These are phyloP conservation scores for Podabrus alpinus DNA, from an alignment of 2,888 invertebrate species.

Conservation along the genomic window DNA sequence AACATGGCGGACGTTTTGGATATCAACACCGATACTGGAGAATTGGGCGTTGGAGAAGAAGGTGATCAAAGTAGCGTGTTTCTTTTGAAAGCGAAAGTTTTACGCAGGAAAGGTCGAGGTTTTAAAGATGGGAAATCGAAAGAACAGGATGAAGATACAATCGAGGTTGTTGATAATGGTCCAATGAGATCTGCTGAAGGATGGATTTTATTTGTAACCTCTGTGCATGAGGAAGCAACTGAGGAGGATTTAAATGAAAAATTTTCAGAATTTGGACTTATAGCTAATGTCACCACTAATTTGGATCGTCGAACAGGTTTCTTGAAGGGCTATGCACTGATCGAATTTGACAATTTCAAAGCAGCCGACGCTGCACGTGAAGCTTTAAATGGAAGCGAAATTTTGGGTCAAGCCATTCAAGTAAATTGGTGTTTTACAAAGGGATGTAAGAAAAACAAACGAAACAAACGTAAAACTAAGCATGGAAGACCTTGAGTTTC, in stretches of 20 bases:
- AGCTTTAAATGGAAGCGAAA: constrained; percentile 85
- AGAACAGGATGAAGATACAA: constrained; percentile 55
- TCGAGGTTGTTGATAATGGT: constrained; percentile 57
- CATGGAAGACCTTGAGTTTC: not conserved
- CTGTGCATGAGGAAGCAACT: constrained; percentile 98
- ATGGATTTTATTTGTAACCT: constrained; percentile 98
- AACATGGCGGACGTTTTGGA: constrained; percentile 90
- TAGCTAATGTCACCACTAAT: constrained; percentile 97
- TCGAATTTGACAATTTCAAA: constrained; percentile 98
- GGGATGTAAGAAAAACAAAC: constrained; percentile 66
- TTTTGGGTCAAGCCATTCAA: constrained; percentile 89
- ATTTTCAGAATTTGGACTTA: constrained; percentile 96
- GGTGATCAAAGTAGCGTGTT: constrained; percentile 67
- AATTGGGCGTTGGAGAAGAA: constrained; percentile 94
- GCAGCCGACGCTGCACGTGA: constrained; percentile 95
- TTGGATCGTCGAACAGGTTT: constrained; percentile 97
- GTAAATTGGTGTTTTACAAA: constrained; percentile 99
- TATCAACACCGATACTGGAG: constrained; percentile 85
- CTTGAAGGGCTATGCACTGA: constrained; percentile 95
- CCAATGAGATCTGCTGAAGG: constrained; percentile 85
- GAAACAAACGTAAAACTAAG: not conserved
- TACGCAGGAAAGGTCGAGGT: constrained; percentile 93
- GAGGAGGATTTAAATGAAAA: constrained; percentile 98
- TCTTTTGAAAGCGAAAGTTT: constrained; percentile 84
- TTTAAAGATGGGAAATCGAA: constrained; percentile 69